phyloP scores from a whole-genome alignment of 2,888 invertebrate genomes.

The Meandrusa payeni region DNA sequence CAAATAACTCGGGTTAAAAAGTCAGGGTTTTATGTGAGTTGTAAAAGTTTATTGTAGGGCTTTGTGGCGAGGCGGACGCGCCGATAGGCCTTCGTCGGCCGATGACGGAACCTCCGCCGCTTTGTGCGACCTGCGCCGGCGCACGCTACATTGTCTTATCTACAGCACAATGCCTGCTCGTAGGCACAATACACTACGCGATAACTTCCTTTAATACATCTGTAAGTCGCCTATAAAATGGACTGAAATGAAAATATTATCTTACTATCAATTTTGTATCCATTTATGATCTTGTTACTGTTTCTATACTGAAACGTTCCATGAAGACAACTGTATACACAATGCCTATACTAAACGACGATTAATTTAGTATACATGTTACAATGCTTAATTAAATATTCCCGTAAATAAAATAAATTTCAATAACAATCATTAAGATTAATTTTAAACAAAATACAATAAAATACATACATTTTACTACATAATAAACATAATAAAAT shows the following conservation, averaged over 20 bases:
- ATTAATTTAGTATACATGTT: too few species aligned
- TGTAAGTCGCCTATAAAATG: conserved; percentile 14
- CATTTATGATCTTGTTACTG: conserved; percentile 1
- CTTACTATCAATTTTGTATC: conserved; percentile 6
- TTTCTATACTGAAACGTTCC: not conserved
- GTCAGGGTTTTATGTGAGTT: conserved; percentile 78
- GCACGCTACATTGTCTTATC: conserved; percentile 32
- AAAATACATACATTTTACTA: too few species aligned
- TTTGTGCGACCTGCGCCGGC: conserved; percentile 32
- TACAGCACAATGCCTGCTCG: conserved; percentile 19
- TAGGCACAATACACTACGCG: conserved; percentile 15
- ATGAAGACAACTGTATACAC: too few species aligned
- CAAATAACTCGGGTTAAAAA: conserved; percentile 81
- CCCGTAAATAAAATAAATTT: too few species aligned
- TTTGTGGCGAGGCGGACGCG: conserved; percentile 78
- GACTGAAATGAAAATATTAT: conserved; percentile 4
- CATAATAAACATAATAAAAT: too few species aligned
- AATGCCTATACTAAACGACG: too few species aligned
- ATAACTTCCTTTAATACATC: conserved; percentile 18
- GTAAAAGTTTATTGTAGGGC: conserved; percentile 79
- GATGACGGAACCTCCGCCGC: conserved; percentile 56
- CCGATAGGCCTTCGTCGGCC: conserved; percentile 61
- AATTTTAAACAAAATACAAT: too few species aligned
- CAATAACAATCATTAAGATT: too few species aligned
- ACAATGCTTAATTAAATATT: too few species aligned